phyloP scores from a whole-genome alignment of 2,113 vertebrate species.

The Malurus melanocephalus region DNA sequence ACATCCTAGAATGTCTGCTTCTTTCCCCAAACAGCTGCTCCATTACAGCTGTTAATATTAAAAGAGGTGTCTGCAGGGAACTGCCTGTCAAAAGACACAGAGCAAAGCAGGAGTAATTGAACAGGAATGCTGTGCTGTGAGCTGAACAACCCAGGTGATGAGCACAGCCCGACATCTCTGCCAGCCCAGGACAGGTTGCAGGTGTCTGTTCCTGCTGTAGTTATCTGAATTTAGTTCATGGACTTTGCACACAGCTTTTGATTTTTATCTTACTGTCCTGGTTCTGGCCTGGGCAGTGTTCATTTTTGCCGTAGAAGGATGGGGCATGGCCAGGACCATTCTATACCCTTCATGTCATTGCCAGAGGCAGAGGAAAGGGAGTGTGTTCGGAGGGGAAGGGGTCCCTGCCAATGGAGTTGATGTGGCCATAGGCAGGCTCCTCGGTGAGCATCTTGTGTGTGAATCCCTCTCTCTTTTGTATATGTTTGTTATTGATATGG shows the following conservation, averaged over 20 bases:
- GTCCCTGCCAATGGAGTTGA: neutral
- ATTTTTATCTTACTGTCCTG: neutral
- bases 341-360: neutral
- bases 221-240: neutral
- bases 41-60: neutral
- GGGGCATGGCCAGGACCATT: neutral
- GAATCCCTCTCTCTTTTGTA: neutral
- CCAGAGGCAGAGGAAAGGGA: neutral
- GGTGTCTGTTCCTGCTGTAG: neutral
- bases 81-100: neutral
- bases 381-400: neutral
- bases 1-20: neutral
- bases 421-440: neutral
- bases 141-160: fast-evolving
- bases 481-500: neutral
- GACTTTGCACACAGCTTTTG: neutral
- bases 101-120: neutral
- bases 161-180: neutral
- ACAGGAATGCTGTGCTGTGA: fast-evolving
- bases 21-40: neutral
- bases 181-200: neutral
- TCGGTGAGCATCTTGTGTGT: neutral
- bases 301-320: neutral
- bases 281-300: neutral
- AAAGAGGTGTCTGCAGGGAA: neutral